Conservation (phyloP, 1,140 invertebrate genomes). For the Pteromalus puparum region DNA sequence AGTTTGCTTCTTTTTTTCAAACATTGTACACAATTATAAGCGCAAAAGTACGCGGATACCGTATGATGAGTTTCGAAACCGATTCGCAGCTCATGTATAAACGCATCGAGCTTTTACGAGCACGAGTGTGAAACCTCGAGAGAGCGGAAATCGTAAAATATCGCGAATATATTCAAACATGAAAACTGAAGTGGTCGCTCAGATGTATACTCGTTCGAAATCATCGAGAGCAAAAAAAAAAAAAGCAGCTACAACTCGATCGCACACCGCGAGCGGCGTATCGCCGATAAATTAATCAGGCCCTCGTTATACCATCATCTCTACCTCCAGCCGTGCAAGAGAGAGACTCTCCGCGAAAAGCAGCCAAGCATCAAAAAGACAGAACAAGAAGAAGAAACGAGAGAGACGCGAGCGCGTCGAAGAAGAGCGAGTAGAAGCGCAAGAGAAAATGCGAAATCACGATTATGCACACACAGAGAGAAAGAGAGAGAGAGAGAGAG, state of each 20-base stretch:
- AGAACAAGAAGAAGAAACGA: neutral
- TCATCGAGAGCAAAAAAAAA: neutral
- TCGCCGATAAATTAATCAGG: conserved; percentile 35
- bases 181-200: neutral
- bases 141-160: neutral
- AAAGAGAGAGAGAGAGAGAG: neutral
- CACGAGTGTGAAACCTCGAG: too few relatives aligned
- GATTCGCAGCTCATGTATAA: neutral
- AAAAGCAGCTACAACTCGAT: neutral
- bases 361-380: neutral
- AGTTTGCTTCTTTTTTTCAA: neutral
- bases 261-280: too few relatives aligned
- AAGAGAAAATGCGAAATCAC: conserved; percentile 47
- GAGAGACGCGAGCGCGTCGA: neutral
- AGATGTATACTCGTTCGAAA: neutral
- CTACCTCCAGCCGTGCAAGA: neutral
- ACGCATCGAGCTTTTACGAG: neutral
- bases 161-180: neutral
- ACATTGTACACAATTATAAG: neutral
- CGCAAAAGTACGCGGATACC: neutral
- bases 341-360: neutral
- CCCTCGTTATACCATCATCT: neutral
- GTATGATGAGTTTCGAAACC: neutral
- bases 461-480: conserved; percentile 34
- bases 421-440: neutral